Conservation (phyloP, 1,140 invertebrate species). For the Drosophila rhopaloa region DNA sequence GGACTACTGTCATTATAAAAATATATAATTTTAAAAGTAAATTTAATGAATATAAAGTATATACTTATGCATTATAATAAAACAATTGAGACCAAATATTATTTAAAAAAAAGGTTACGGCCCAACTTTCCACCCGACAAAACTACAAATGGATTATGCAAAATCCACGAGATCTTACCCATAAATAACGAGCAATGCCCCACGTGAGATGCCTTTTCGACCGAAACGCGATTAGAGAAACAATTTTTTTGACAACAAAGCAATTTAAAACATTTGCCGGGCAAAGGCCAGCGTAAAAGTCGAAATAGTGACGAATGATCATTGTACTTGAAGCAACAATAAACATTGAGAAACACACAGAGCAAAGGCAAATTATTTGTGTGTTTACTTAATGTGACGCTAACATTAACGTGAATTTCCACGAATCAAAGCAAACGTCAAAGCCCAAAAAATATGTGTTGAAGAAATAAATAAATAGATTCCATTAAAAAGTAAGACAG, state of each 20-base stretch:
- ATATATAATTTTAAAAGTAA: background rate
- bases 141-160: slow-evolving; percentile 34
- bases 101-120: no score
- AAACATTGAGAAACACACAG: slow-evolving; percentile 18
- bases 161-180: slow-evolving; percentile 25
- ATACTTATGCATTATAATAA: no score
- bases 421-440: slow-evolving; percentile 59
- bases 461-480: slow-evolving; percentile 55
- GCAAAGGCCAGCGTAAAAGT: slow-evolving; percentile 17
- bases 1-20: background rate
- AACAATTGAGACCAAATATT: no score
- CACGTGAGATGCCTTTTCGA: slow-evolving; percentile 29
- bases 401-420: slow-evolving; percentile 49
- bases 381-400: slow-evolving; percentile 59
- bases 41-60: no score
- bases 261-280: slow-evolving; percentile 44
- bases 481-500: slow-evolving; percentile 48
- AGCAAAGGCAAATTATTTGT: slow-evolving; percentile 45
- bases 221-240: slow-evolving; percentile 20
- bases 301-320: slow-evolving; percentile 51
- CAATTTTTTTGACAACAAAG: slow-evolving; percentile 42
- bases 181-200: slow-evolving; percentile 21
- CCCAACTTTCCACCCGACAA: background rate
- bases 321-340: slow-evolving; percentile 47
- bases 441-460: slow-evolving; percentile 40